Evolutionary conservation across 2,113 vertebrate genomes (phyloP).

Genomic region (Setophaga kirtlandii): DNA sequence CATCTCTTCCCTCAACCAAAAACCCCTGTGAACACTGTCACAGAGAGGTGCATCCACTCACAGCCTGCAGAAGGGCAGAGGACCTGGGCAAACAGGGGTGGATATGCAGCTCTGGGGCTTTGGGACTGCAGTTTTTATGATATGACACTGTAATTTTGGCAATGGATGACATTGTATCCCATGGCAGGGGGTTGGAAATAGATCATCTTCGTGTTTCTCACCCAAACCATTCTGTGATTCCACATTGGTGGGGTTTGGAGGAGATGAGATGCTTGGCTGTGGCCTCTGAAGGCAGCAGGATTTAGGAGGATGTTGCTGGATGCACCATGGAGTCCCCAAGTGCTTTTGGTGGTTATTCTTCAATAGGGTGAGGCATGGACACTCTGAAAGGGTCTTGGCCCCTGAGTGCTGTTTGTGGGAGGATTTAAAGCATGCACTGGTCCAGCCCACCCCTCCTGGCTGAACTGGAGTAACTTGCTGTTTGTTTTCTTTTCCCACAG

Average conservation of each 20-base stretch:
- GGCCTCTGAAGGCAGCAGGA: background rate
- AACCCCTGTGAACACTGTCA: too few species aligned
- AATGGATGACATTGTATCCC: background rate
- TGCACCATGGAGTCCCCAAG: background rate
- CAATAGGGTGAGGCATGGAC: background rate
- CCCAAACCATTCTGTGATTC: background rate
- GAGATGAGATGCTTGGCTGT: background rate
- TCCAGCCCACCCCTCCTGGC: background rate
- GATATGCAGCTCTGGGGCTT: background rate
- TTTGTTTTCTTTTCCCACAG: slow-evolving; percentile 62
- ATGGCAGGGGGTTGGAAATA: background rate
- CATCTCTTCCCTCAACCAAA: too few species aligned
- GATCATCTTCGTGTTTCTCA: background rate
- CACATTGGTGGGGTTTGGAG: background rate
- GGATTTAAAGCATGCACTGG: background rate
- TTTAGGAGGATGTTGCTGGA: background rate
- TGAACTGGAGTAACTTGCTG: background rate
- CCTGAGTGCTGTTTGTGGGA: background rate
- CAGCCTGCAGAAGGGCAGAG: background rate
- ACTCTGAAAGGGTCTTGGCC: background rate
- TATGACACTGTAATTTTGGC: background rate
- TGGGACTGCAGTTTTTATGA: background rate
- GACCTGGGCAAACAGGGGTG: rapidly evolving
- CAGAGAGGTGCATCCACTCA: background rate
- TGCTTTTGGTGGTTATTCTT: background rate